Percentiles rank a stretch among this genome's conserved stretches.
Conservation (phyloP, 2,797 vertebrate species). For the Eutrigla gurnardus region DNA sequence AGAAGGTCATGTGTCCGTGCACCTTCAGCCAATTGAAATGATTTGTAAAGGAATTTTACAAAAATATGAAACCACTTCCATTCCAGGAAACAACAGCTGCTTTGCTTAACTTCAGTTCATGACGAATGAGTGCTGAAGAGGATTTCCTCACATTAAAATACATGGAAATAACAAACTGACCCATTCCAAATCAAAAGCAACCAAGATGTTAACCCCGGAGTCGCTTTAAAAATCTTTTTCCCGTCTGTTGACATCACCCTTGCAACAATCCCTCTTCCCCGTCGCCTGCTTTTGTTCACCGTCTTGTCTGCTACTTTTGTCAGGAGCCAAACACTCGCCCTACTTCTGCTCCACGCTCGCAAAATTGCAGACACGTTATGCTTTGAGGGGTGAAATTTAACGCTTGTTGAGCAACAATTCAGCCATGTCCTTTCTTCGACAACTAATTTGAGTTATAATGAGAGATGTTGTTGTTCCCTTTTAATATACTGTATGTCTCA, state of each 20-base stretch:
- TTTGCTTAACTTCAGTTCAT: conserved; percentile 11
- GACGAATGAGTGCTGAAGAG: not conserved
- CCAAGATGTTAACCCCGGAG: conserved; percentile 12
- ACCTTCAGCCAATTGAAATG: not conserved
- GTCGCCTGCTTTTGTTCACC: conserved; percentile 65
- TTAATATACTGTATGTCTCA: conserved; percentile 70
- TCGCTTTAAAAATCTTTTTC: conserved; percentile 47
- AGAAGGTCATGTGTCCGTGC: not conserved
- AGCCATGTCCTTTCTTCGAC: conserved; percentile 62
- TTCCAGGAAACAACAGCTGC: not conserved
- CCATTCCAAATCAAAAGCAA: conserved; percentile 5
- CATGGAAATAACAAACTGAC: conserved; percentile 1
- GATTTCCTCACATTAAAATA: conserved; percentile 4
- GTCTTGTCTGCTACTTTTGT: conserved; percentile 64
- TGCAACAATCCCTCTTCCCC: conserved; percentile 42
- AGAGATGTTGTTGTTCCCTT: conserved; percentile 65
- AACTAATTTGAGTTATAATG: conserved; percentile 70
- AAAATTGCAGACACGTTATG: conserved; percentile 63
- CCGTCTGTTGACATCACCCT: conserved; percentile 33
- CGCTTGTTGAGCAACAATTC: conserved; percentile 62
- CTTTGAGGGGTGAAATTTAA: conserved; percentile 55
- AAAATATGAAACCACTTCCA: not conserved
- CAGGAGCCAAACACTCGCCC: conserved; percentile 52
- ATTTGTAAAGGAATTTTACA: conserved; percentile 9
- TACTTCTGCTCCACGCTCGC: conserved; percentile 60